Conservation (phyloP, 2,113 vertebrate genomes). For the Rhodinocichla rosea region DNA sequence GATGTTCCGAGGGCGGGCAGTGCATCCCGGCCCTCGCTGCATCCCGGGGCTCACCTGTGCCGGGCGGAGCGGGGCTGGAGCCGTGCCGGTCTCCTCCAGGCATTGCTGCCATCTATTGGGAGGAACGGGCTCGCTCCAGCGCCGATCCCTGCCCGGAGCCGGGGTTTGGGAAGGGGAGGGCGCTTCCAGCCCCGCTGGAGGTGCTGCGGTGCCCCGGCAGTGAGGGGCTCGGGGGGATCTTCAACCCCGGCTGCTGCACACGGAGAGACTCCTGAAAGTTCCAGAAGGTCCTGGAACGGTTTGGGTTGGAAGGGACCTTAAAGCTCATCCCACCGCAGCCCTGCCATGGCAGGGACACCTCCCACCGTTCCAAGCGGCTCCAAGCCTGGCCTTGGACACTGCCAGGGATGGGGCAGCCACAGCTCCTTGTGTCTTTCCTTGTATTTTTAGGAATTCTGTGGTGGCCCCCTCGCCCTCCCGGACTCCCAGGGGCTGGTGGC, state of each 20-base stretch:
- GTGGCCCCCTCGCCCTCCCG: not conserved
- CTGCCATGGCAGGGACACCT: no score
- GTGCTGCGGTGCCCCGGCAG: accelerated
- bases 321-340: not conserved
- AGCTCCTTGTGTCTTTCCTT: not conserved
- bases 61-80: not conserved
- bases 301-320: not conserved
- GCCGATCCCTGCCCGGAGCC: accelerated
- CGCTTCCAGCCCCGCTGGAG: not conserved
- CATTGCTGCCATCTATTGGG: conserved; percentile 59
- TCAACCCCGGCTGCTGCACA: accelerated
- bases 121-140: not conserved
- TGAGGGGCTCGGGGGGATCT: accelerated
- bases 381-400: not conserved
- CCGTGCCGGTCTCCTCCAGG: not conserved
- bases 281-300: not conserved
- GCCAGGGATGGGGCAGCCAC: not conserved
- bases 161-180: accelerated
- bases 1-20: not conserved
- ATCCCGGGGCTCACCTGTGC: not conserved
- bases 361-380: accelerated
- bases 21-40: accelerated
- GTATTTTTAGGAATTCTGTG: not conserved
- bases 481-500: not conserved
- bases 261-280: no score